These are phyloP conservation scores for Scortum barcoo DNA, from an alignment of 2,113 vertebrate genomes.

Conservation along the genomic window DNA sequence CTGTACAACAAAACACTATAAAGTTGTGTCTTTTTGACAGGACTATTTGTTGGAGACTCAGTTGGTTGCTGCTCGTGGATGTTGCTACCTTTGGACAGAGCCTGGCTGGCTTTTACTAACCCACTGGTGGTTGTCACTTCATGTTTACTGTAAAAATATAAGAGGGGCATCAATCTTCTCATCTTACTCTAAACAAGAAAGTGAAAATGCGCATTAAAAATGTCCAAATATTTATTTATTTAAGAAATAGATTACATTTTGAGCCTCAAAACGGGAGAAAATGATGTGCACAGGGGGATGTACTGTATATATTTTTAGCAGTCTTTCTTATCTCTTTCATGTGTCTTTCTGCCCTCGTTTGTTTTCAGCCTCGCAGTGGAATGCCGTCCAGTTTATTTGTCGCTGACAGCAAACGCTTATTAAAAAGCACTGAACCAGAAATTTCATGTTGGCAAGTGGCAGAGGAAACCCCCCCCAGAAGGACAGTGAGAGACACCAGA, in stretches of 20 bases:
- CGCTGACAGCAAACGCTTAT: slow-evolving; percentile 39
- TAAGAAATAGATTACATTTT: background rate
- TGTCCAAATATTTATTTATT: background rate
- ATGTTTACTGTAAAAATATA: background rate
- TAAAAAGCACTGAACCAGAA: slow-evolving; percentile 13
- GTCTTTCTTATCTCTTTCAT: slow-evolving; percentile 3
- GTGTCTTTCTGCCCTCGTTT: slow-evolving; percentile 7
- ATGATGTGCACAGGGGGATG: background rate
- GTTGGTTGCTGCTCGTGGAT: no score
- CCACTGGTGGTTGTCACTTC: background rate
- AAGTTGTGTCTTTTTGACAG: no score
- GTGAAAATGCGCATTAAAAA: background rate
- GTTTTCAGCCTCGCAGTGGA: slow-evolving; percentile 11
- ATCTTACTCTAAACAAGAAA: background rate
- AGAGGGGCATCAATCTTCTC: background rate
- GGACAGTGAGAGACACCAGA: slow-evolving; percentile 7
- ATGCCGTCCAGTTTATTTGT: slow-evolving; percentile 34
- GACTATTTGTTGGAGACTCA: background rate
- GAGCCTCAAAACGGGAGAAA: background rate
- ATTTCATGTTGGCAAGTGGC: slow-evolving; percentile 21
- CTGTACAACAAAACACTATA: no score
- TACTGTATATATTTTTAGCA: background rate
- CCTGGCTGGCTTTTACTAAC: background rate
- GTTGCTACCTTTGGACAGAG: background rate
- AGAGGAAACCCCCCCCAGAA: slow-evolving; percentile 29